Base-by-base conservation (phyloP, 1,140 invertebrate species). In the Drosophila setifemur region DNA sequence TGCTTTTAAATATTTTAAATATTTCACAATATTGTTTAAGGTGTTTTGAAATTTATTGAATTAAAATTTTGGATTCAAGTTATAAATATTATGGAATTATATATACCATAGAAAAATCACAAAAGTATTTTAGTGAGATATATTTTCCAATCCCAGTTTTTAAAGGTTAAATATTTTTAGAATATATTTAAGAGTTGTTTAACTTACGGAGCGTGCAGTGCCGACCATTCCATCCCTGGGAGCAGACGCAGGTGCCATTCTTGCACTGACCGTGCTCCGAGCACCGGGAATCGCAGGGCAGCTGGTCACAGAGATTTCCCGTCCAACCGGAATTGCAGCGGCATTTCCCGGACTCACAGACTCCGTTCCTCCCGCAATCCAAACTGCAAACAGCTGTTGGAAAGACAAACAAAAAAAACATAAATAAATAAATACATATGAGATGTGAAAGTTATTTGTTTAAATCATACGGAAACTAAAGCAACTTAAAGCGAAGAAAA, bases 181-280 rank as follows among this genome's bases (percentile, higher is more conserved):
- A n/a, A n/a, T n/a, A n/a, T n/a, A n/a, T n/a, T n/a, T n/a, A n/a
- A n/a, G n/a, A n/a, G n/a, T n/a, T n/a, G n/a, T n/a, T n/a, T n/a
- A n/a, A 94, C 96, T 96, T 94, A 99, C 98, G 96, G 77, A 99
- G 91, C 25, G 97, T 98, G 91, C 98, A 99, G 88, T 98, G 97
- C 79, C 95, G 94, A 64, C 98, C 98, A 91, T 99, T 99, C 98
- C 98, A 99, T 50, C 98, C 98, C 91, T 97, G 96, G 12, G 96
- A 95, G 91, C 98, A 99, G 35, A 98, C 95, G 90, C 98, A 99
- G 18, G 97, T 98, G 25, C 98, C 98, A 91, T 99, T 99, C 88
- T 96, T 95, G 91, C 98, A 99, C 90, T 97, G 96, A 0, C 98
- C 98, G 83, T 98, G 97, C 74, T 98, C 96, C n/a, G 94, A 94